Conservation (phyloP, 2,888 invertebrate species). For the Dendrolimus houi region DNA sequence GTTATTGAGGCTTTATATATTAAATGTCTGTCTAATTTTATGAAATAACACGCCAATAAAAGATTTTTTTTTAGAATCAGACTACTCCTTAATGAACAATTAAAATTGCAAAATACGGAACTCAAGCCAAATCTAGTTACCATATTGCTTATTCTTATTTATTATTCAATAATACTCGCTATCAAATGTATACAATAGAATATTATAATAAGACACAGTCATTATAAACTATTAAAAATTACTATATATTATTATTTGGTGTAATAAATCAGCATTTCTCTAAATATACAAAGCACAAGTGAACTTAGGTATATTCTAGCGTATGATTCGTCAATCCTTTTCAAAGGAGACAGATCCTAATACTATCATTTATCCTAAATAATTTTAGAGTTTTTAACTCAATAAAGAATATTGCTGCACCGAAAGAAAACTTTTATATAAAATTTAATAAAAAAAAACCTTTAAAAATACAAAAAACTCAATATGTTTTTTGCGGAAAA, state of each 20-base stretch:
- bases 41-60: too few species aligned
- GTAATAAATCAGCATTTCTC: constrained; percentile 41
- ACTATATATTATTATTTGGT: constrained; percentile 36
- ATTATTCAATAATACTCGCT: not conserved
- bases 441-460: constrained; percentile 21
- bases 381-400: constrained; percentile 52
- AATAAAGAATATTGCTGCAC: constrained; percentile 49
- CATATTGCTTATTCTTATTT: constrained; percentile 2
- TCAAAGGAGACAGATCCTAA: constrained; percentile 39
- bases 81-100: not conserved
- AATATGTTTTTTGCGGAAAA: constrained; percentile 12
- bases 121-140: not conserved
- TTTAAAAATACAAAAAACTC: constrained; percentile 21
- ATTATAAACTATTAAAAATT: not conserved
- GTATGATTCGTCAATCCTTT: constrained; percentile 64
- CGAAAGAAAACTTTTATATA: constrained; percentile 26
- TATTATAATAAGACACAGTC: constrained; percentile 8
- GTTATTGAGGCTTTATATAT: too few species aligned
- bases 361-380: constrained; percentile 21
- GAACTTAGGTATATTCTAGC: constrained; percentile 75
- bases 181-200: not conserved
- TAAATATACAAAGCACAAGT: constrained; percentile 65
- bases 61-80: not conserved
- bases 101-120: not conserved
- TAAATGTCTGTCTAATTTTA: too few species aligned